phyloP scores from a whole-genome alignment of 2,797 vertebrate genomes.

The Manis javanica region DNA sequence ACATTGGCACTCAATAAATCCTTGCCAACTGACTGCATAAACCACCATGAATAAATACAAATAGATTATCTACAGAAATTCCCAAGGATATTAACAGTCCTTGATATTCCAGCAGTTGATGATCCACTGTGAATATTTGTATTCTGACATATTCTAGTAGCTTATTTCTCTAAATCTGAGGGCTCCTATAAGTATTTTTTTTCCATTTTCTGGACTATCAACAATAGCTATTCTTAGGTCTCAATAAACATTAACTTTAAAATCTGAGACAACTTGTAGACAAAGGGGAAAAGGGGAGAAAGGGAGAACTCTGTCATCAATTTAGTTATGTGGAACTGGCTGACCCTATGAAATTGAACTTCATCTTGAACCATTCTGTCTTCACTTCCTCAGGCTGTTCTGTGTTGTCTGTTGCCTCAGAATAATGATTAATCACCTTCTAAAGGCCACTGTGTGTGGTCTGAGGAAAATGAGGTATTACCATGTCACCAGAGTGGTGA shows the following conservation, averaged over 20 bases:
- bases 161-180: conserved; percentile 40
- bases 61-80: conserved; percentile 31
- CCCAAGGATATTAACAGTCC: not conserved
- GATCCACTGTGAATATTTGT: conserved; percentile 31
- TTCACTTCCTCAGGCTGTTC: conserved; percentile 65
- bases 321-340: conserved; percentile 53
- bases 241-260: conserved; percentile 74
- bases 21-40: conserved; percentile 15
- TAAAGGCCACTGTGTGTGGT: not conserved
- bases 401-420: conserved; percentile 21
- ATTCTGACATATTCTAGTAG: conserved; percentile 44
- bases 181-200: not conserved
- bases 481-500: conserved; percentile 60
- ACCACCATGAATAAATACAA: not conserved
- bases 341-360: conserved; percentile 6
- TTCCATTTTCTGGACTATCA: conserved; percentile 41
- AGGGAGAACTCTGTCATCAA: conserved; percentile 54
- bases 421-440: conserved; percentile 69
- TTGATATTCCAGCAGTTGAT: not conserved
- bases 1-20: conserved; percentile 6
- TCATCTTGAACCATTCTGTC: conserved; percentile 60
- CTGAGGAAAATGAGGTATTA: conserved; percentile 61
- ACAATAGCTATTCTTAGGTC: conserved; percentile 63
- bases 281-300: conserved; percentile 61
- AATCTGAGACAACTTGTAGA: conserved; percentile 50